phyloP scores from a whole-genome alignment of 2,888 invertebrate species.

The Antheraea yamamai region DNA sequence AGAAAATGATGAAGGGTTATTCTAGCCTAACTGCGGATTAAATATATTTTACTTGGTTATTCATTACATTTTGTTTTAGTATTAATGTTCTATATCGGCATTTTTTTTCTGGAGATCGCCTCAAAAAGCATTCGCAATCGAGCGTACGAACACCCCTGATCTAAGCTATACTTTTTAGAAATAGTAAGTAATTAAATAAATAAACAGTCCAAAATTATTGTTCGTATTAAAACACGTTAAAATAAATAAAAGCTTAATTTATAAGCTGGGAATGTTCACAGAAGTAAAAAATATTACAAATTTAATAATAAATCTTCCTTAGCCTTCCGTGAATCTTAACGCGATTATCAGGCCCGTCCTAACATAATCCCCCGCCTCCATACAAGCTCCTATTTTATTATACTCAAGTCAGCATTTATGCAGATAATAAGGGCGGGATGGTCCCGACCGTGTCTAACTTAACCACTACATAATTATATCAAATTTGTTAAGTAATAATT shows the following conservation, averaged over 20 bases:
- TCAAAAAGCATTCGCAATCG: no score
- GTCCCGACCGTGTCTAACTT: conserved; percentile 8
- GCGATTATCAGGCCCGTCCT: conserved; percentile 21
- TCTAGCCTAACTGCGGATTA: no score
- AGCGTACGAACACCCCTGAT: no score
- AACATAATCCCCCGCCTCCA: conserved; percentile 18
- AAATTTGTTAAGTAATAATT: conserved; percentile 7
- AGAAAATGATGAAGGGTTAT: no score
- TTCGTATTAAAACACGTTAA: neutral
- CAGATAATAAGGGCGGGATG: conserved; percentile 19
- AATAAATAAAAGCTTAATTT: neutral
- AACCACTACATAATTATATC: conserved; percentile 10
- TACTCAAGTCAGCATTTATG: conserved; percentile 23
- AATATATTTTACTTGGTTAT: no score
- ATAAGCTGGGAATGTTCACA: neutral
- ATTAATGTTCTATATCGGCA: no score
- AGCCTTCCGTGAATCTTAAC: conserved; percentile 17
- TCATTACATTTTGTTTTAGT: no score
- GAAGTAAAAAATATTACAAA: conserved; percentile 4
- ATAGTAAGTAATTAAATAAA: neutral
- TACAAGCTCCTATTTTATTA: conserved; percentile 23
- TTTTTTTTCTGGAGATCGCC: no score
- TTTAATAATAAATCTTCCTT: conserved; percentile 15
- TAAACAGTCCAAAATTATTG: neutral
- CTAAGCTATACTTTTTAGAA: no score